Evolutionary conservation across 2,888 invertebrate species (phyloP), one percentile per base, ranked within the genome.

Genomic region (Tetramorium bicarinatum): DNA sequence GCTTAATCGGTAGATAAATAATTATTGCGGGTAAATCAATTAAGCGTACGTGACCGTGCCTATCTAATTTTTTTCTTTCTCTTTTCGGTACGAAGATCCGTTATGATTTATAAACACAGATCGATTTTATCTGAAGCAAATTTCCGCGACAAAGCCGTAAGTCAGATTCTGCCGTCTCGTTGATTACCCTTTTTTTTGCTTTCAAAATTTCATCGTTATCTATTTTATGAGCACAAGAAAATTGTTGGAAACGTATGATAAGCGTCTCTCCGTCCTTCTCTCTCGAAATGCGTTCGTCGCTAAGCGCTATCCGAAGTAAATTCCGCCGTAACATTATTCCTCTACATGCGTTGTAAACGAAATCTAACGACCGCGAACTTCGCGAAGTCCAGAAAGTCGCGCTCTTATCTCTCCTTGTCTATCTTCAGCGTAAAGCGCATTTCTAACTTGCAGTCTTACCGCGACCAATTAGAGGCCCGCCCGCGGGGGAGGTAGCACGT

Each of bases 1-100:
- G 72, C 47, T 59, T 80, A 80, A 80, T 80, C 72, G 47, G 72
- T 72, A 80, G 79, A 80, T 80, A 80, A 80, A 72, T 18, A 59
- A 80, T 80, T 80, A 72, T 80, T 49, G 72, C 34, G 72, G 34
- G 56, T 80, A 72, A 80, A 80, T 80, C 38, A 8, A 49, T 61
- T 72, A 11, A 6, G 41, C 13, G n/a, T 21, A 21, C 9, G n/a
- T 21, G 21, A n/a, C 3, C 21, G 34, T 21, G 15, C 8, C 11
- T 4, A 9, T 44, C 8, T 54, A 38, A 49, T 18, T 25, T 18
- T 34, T 29, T 38, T 52, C 25, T 72, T 56, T 11, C 34, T 66
- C 18, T 18, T 15, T 11, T 8, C 11, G n/a, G 1, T 13, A 44
- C 7, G 15, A 25, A n/a, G 59, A 29, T 41, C 4, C 6, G 0